A percentile compares a stretch with the other conserved stretches of the same genome.
Evolutionary conservation across 2,888 invertebrate species (phyloP).

Genomic region (Melitaea athalia): DNA sequence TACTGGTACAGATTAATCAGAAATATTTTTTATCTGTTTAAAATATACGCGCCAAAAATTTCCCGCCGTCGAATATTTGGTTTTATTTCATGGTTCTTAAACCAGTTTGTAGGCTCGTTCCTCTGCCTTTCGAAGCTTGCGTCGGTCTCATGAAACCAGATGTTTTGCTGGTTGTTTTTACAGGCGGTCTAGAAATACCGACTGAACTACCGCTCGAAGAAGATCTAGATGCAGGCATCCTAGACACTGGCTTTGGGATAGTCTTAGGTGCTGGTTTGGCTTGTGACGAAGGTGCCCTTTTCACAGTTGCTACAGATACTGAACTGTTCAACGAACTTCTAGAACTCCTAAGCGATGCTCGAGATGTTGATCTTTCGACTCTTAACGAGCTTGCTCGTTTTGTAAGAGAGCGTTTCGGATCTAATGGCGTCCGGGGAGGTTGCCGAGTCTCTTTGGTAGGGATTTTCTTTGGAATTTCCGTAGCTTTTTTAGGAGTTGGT

Average conservation of each 20-base stretch:
- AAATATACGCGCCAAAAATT: constrained; percentile 17
- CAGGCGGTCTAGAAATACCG: constrained; percentile 73
- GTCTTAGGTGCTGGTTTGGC: constrained; percentile 73
- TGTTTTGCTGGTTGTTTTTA: constrained; percentile 64
- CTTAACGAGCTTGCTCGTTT: constrained; percentile 75
- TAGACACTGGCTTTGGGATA: constrained; percentile 70
- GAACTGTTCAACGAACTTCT: constrained; percentile 92
- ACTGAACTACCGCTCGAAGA: constrained; percentile 78
- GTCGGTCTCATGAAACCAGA: constrained; percentile 94
- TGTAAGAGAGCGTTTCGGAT: constrained; percentile 61
- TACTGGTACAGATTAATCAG: constrained; percentile 28
- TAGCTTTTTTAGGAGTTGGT: constrained; percentile 76
- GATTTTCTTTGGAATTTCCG: constrained; percentile 71
- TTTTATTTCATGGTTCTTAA: constrained; percentile 64
- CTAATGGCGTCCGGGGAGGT: constrained; percentile 65
- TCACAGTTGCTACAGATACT: constrained; percentile 89
- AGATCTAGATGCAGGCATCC: constrained; percentile 75
- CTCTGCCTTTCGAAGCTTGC: constrained; percentile 90
- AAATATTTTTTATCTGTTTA: constrained; percentile 26
- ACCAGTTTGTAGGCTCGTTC: constrained; percentile 51
- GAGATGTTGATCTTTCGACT: constrained; percentile 89
- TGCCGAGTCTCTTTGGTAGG: constrained; percentile 76
- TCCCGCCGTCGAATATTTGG: constrained; percentile 23
- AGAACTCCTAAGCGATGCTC: constrained; percentile 91
- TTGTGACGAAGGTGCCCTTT: constrained; percentile 84